Conservation (phyloP, 2,797 vertebrate species). For the Pristis pectinata region DNA sequence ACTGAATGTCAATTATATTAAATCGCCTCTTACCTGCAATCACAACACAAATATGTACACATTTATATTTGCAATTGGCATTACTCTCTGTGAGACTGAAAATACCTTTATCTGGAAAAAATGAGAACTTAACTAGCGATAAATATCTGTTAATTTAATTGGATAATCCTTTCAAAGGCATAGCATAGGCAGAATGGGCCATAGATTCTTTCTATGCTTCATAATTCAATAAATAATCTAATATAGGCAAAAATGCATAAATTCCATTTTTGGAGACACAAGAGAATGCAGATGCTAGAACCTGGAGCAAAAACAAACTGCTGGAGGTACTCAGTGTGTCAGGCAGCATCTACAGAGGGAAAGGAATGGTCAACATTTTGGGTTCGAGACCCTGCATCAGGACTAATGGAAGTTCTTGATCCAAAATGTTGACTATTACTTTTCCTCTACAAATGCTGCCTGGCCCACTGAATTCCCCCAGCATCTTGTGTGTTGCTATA, state of each 20-base stretch:
- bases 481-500: too few relatives aligned
- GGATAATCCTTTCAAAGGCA: background rate
- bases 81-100: background rate
- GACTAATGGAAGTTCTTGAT: too few relatives aligned
- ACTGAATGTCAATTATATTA: background rate
- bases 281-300: too few relatives aligned
- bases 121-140: background rate
- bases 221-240: background rate
- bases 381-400: too few relatives aligned
- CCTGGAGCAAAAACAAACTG: too few relatives aligned
- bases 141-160: background rate
- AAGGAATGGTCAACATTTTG: too few relatives aligned
- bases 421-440: too few relatives aligned
- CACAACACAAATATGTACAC: background rate
- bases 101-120: background rate
- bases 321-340: too few relatives aligned
- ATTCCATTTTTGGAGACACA: background rate
- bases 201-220: too few relatives aligned
- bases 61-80: background rate
- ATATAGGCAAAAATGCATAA: background rate
- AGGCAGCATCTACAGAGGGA: too few relatives aligned
- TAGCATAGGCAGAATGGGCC: background rate
- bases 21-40: background rate
- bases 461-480: too few relatives aligned
- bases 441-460: too few relatives aligned